Percentiles rank a stretch among this genome's conserved stretches.
Conservation (phyloP, 2,113 vertebrate species). For the Damaliscus lunatus region DNA sequence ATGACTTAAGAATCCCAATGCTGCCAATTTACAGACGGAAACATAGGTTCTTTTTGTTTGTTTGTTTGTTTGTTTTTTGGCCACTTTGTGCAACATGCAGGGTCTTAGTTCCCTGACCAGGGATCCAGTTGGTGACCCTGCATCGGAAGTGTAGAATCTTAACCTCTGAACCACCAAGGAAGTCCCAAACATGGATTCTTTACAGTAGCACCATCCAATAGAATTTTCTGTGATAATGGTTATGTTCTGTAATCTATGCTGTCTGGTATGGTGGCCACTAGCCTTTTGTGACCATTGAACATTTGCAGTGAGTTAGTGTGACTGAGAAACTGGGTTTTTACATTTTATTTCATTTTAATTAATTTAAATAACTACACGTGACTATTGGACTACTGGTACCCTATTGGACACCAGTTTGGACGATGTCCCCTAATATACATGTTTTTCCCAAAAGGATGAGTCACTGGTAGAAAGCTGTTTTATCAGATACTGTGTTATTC, state of each 20-base stretch:
- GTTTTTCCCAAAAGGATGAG: background rate
- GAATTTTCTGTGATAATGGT: background rate
- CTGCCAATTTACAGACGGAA: background rate
- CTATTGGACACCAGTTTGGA: background rate
- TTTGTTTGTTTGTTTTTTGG: background rate
- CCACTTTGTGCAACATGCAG: accelerated
- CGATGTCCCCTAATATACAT: background rate
- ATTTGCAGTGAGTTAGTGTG: background rate
- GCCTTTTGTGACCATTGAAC: background rate
- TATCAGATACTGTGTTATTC: background rate
- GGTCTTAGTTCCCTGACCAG: background rate
- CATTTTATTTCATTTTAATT: background rate
- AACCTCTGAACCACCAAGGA: background rate
- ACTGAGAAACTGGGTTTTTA: background rate
- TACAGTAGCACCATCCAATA: background rate
- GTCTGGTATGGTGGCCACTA: background rate
- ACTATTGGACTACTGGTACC: background rate
- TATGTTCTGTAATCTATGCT: background rate
- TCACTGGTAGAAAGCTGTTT: background rate
- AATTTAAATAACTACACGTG: background rate
- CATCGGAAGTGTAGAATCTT: background rate
- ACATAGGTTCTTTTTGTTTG: background rate
- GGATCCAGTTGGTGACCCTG: background rate
- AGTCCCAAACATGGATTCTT: background rate
- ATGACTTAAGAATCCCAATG: background rate